These are phyloP conservation scores for Ptychadena robeensis DNA, from an alignment of 2,797 vertebrate genomes.

Conservation along the genomic window DNA sequence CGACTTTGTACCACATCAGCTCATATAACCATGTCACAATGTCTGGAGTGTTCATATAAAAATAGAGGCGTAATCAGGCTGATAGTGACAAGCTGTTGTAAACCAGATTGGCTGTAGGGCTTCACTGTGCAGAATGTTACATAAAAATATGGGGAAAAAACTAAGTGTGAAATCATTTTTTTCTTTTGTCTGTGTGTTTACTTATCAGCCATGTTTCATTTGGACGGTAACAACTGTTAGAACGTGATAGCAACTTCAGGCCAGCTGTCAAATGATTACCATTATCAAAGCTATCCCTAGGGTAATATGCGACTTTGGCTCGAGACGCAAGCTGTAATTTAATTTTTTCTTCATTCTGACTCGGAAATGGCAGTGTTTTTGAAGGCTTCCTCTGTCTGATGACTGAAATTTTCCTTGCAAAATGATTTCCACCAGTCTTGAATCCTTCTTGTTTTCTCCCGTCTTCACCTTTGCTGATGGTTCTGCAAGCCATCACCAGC, in stretches of 20 bases:
- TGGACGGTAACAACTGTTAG: slow-evolving; percentile 80
- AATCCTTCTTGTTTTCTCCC: slow-evolving; percentile 82
- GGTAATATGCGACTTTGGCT: slow-evolving; percentile 83
- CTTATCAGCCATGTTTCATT: slow-evolving; percentile 81
- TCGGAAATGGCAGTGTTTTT: slow-evolving; percentile 83
- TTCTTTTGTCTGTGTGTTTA: slow-evolving; percentile 72
- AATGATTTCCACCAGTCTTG: slow-evolving; percentile 84
- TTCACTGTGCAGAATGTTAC: slow-evolving; percentile 61
- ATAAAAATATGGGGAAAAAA: slow-evolving; percentile 55
- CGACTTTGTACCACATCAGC: slow-evolving; percentile 37
- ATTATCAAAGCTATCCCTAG: slow-evolving; percentile 81
- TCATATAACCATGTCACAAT: slow-evolving; percentile 53
- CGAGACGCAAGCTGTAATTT: slow-evolving; percentile 83
- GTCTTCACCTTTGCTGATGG: slow-evolving; percentile 95
- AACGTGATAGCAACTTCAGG: slow-evolving; percentile 81
- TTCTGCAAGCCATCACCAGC: slow-evolving; percentile 92
- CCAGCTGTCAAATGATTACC: slow-evolving; percentile 86
- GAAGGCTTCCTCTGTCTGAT: slow-evolving; percentile 80
- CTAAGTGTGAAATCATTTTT: slow-evolving; percentile 71
- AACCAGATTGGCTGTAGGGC: slow-evolving; percentile 72
- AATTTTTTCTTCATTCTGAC: slow-evolving; percentile 83
- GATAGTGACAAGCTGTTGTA: slow-evolving; percentile 64
- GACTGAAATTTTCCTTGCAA: slow-evolving; percentile 82
- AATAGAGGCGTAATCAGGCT: background rate
- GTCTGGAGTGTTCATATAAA: slow-evolving; percentile 42